A percentile compares a stretch with the other conserved stretches of the same genome.
Evolutionary conservation across 1,140 invertebrate genomes (phyloP).

Genomic region (Dufourea novaeangliae): DNA sequence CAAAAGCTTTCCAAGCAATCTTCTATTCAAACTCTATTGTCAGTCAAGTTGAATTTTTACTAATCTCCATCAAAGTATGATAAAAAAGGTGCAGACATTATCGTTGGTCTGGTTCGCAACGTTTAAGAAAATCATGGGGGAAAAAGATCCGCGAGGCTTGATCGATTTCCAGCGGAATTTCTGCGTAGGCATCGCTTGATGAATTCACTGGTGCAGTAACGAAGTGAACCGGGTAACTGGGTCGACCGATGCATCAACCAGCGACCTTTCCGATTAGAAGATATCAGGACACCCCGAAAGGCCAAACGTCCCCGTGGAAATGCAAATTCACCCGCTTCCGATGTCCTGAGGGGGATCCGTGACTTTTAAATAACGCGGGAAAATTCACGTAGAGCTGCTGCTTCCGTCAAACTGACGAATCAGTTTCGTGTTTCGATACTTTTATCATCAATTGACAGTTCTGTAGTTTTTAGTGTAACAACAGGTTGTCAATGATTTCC

Average conservation of each 20-base stretch:
- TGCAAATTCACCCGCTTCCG: conserved; percentile 38
- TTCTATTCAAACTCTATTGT: too few relatives aligned
- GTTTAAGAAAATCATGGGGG: neutral
- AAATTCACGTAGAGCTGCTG: neutral
- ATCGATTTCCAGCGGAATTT: conserved; percentile 39
- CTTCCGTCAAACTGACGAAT: neutral
- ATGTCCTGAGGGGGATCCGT: conserved; percentile 18
- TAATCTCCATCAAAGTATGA: too few relatives aligned
- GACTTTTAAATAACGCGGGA: too few relatives aligned
- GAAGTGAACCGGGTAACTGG: conserved; percentile 45
- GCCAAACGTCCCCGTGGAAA: conserved; percentile 42
- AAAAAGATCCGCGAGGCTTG: neutral
- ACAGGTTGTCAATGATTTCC: too few relatives aligned
- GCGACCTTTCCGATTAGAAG: conserved; percentile 49
- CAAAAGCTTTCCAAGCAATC: too few relatives aligned
- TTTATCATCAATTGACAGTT: too few relatives aligned
- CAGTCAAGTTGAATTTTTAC: too few relatives aligned
- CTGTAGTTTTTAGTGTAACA: too few relatives aligned
- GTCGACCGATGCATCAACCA: conserved; percentile 55
- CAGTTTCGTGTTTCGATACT: too few relatives aligned
- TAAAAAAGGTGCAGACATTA: too few relatives aligned
- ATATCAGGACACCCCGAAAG: conserved; percentile 39
- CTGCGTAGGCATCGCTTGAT: conserved; percentile 40
- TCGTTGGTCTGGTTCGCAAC: too few relatives aligned
- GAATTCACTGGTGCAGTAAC: conserved; percentile 17